These are phyloP conservation scores for Cecidostiba fungosa DNA, from an alignment of 2,888 invertebrate genomes.

Conservation along the genomic window DNA sequence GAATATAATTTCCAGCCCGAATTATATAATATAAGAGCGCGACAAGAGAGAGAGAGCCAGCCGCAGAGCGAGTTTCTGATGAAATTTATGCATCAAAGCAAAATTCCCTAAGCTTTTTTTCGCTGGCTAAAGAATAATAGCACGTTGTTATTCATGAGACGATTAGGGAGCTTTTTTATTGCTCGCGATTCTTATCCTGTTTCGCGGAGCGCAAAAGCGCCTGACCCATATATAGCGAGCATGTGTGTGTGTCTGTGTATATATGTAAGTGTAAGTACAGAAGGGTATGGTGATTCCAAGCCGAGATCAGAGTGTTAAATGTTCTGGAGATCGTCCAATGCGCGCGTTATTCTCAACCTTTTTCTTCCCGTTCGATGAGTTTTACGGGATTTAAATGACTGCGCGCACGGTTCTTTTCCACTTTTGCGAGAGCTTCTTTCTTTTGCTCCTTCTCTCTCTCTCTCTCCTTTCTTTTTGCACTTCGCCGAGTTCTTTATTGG, in stretches of 20 bases:
- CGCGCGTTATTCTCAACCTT: conserved; percentile 41
- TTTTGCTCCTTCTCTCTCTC: background rate
- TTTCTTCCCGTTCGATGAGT: conserved; percentile 53
- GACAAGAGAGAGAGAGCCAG: too few species aligned
- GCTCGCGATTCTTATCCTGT: conserved; percentile 56
- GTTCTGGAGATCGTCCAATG: conserved; percentile 58
- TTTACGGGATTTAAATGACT: conserved; percentile 62
- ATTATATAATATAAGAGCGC: background rate
- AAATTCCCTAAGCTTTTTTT: background rate
- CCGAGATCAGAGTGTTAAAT: conserved; percentile 56
- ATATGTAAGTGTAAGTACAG: background rate
- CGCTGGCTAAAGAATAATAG: conserved; percentile 45
- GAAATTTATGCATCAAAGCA: conserved; percentile 6
- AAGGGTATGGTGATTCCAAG: conserved; percentile 37
- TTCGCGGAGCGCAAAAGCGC: conserved; percentile 24
- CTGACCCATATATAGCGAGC: conserved; percentile 52
- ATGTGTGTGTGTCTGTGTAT: background rate
- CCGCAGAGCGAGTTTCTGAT: background rate
- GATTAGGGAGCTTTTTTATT: conserved; percentile 58
- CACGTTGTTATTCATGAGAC: conserved; percentile 50
- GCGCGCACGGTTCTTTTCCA: conserved; percentile 20
- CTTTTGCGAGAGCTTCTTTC: conserved; percentile 2
- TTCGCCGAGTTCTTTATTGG: conserved; percentile 37
- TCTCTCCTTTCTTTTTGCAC: background rate
- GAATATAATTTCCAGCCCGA: background rate